phyloP scores from a whole-genome alignment of 2,888 invertebrate genomes.

The Drosophila vallismaia region DNA sequence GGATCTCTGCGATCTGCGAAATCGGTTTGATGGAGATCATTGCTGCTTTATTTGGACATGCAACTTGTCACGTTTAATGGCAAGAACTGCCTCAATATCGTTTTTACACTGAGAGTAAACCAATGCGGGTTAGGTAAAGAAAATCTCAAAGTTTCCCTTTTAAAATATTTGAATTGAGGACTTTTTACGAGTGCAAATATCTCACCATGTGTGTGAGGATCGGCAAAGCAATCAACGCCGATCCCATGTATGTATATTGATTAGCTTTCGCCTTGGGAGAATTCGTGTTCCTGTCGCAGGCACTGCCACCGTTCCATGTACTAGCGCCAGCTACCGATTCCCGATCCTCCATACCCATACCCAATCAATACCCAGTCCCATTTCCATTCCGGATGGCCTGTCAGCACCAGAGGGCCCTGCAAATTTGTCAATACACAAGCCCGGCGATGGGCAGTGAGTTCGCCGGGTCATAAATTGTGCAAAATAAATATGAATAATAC shows the following conservation, averaged over 20 bases:
- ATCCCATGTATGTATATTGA: conserved; percentile 69
- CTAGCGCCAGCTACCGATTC: conserved; percentile 80
- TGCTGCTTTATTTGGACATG: conserved; percentile 73
- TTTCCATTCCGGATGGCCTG: conserved; percentile 24
- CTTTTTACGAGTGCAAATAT: conserved; percentile 15
- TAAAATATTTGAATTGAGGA: too few relatives aligned
- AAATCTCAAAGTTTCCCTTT: background rate
- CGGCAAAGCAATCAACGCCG: conserved; percentile 73
- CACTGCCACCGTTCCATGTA: conserved; percentile 82
- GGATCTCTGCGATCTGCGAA: conserved; percentile 26
- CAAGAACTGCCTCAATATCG: conserved; percentile 48
- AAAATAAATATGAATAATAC: conserved; percentile 57
- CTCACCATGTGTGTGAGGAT: conserved; percentile 12
- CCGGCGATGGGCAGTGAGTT: conserved; percentile 22
- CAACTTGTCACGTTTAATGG: conserved; percentile 79
- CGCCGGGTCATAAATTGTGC: conserved; percentile 66
- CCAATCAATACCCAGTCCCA: conserved; percentile 29
- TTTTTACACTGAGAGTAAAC: conserved; percentile 20
- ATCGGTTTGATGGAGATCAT: conserved; percentile 55
- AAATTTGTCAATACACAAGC: conserved; percentile 79
- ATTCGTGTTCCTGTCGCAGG: conserved; percentile 80
- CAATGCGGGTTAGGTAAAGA: background rate
- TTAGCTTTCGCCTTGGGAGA: conserved; percentile 75
- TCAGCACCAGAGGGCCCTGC: conserved; percentile 58
- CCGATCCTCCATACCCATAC: conserved; percentile 45